Evolutionary conservation across 2,797 vertebrate species (phyloP).

Genomic region (Hippoglossus hippoglossus): DNA sequence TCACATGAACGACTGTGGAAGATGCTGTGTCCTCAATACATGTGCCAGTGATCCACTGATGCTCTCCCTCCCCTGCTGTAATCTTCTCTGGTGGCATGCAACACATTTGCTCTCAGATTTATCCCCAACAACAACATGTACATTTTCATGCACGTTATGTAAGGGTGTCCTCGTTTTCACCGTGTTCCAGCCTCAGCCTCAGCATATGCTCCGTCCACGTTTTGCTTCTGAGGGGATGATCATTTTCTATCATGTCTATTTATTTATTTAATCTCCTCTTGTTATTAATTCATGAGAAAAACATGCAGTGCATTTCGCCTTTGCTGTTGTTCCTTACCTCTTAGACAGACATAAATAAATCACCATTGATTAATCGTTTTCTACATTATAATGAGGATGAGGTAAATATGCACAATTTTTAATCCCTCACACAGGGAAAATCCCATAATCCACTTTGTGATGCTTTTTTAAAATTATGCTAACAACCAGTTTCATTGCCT

Average conservation of each 20-base stretch:
- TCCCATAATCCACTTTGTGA: slow-evolving; percentile 16
- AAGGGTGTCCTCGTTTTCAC: slow-evolving; percentile 61
- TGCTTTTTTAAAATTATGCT: slow-evolving; percentile 10
- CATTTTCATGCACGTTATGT: slow-evolving; percentile 62
- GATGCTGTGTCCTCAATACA: slow-evolving; percentile 68
- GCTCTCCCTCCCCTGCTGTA: slow-evolving; percentile 53
- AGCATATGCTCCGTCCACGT: slow-evolving; percentile 13
- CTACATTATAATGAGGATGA: slow-evolving; percentile 6
- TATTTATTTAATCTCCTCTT: not conserved
- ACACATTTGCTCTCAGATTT: slow-evolving; percentile 56
- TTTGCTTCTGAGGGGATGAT: slow-evolving; percentile 3
- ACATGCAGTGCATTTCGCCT: not conserved
- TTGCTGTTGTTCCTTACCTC: not conserved
- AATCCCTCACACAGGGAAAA: slow-evolving; percentile 30
- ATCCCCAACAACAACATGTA: slow-evolving; percentile 47
- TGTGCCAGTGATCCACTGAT: slow-evolving; percentile 57
- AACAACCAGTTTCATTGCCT: not conserved
- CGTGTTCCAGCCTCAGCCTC: slow-evolving; percentile 26
- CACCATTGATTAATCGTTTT: not conserved
- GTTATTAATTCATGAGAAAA: not conserved
- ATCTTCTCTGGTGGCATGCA: slow-evolving; percentile 68
- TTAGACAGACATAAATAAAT: not conserved
- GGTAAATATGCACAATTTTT: slow-evolving; percentile 4
- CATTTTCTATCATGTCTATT: slow-evolving; percentile 12
- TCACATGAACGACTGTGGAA: slow-evolving; percentile 18